Base-by-base conservation (phyloP, 2,113 vertebrate genomes). In the Merops nubicus region DNA sequence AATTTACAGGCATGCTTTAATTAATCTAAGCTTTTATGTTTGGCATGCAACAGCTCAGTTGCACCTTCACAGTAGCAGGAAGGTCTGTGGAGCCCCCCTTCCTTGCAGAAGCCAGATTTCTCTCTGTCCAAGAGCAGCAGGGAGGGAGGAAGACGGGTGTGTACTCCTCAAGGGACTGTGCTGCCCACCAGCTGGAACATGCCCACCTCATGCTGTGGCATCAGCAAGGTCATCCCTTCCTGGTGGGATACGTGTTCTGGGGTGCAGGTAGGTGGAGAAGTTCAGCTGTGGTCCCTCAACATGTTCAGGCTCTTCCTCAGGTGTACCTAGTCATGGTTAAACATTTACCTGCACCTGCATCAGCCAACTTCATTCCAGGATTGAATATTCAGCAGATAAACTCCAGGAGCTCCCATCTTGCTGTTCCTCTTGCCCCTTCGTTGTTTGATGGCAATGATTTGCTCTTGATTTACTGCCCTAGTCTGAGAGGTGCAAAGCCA, bases 391-490 rank as follows among this genome's bases (percentile, higher is more conserved):
- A 84, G 69, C 20, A 3, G 17, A n/a, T 19, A 62, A 77, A 60
- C 2, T 2, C 53, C 31, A 77, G 81, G 82, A 91, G 23, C 57
- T 84, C 68, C 83, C 43, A 12, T 59, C 45, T 25, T 38, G 42
- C 53, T 3, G 1, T 81, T 88, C 42, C 48, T 63, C 36, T 68
- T 1, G 0, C 43, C 15, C 28, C 23, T 70, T 62, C 0, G 0
- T 69, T 51, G 6, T 77, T n/a, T 81, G 57, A 11, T 54, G 63
- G 31, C 0, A 0, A 13, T 84, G 25, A 50, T 38, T 83, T 36
- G 63, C 23, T 77, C 53, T 73, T 45, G 15, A 29, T 88, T 95
- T 90, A 43, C 72, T 25, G 64, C 62, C 54, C 38, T 65, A 7
- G 45, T 53, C 67, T 1, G 8, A 72, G 79, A 67, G 57, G 40